These are phyloP conservation scores for Galeruca laticollis DNA, from an alignment of 2,888 invertebrate genomes.

Conservation along the genomic window DNA sequence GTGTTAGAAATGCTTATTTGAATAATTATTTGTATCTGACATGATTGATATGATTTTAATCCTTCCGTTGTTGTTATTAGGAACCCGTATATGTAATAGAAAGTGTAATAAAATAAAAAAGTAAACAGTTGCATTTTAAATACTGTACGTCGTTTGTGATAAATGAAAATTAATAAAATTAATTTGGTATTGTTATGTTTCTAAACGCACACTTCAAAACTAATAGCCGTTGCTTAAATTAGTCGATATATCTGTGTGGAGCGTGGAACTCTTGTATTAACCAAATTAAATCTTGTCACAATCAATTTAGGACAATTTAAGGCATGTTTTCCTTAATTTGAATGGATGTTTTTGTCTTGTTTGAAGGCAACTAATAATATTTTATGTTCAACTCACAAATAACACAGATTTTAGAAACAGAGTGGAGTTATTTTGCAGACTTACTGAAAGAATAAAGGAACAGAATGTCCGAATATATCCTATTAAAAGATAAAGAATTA, in stretches of 20 bases:
- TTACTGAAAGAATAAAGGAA: too few relatives aligned
- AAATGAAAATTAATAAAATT: constrained; percentile 26
- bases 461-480: too few relatives aligned
- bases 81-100: neutral
- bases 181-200: constrained; percentile 40
- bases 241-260: constrained; percentile 39
- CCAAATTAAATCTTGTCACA: constrained; percentile 64
- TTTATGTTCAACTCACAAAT: too few relatives aligned
- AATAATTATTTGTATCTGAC: neutral
- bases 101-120: constrained; percentile 1
- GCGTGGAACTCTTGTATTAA: constrained; percentile 42
- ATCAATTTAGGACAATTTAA: constrained; percentile 64
- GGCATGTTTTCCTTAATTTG: constrained; percentile 46
- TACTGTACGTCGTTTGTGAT: neutral
- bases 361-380: too few relatives aligned
- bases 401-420: too few relatives aligned
- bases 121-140: neutral
- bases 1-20: too few relatives aligned
- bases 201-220: constrained; percentile 35
- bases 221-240: constrained; percentile 43
- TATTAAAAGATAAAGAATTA: too few relatives aligned
- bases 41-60: neutral
- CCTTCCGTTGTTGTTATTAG: neutral
- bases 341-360: constrained; percentile 42
- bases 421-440: too few relatives aligned